Percentiles rank a stretch among this genome's conserved stretches.
Conservation (phyloP, 2,113 vertebrate species). For the Apaloderma vittatum region DNA sequence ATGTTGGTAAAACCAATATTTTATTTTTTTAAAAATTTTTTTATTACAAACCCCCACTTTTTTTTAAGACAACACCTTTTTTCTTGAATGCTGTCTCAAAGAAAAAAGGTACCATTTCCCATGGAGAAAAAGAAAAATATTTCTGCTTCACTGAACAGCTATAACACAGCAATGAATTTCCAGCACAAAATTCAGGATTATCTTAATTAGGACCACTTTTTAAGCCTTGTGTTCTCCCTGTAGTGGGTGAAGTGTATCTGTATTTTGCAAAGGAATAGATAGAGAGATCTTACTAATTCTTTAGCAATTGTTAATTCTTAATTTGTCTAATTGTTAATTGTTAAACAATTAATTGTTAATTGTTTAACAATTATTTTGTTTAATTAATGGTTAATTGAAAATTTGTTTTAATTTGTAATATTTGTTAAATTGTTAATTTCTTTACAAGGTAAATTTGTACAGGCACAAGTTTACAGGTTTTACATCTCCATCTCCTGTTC, state of each 20-base stretch:
- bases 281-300: neutral
- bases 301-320: neutral
- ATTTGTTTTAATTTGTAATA: no score
- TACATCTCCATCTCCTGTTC: neutral
- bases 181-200: neutral
- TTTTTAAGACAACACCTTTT: neutral
- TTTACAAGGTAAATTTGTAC: neutral
- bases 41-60: neutral
- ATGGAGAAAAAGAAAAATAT: neutral
- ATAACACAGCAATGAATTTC: neutral
- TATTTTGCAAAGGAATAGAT: neutral
- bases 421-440: no score
- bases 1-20: neutral
- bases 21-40: neutral
- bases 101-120: neutral
- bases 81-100: neutral
- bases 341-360: no score
- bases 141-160: neutral
- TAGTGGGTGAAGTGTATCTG: neutral
- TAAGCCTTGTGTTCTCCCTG: neutral
- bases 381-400: no score
- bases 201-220: neutral
- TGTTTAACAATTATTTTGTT: no score
- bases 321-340: no score
- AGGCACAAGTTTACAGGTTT: neutral